phyloP scores from a whole-genome alignment of 2,113 vertebrate genomes.

The Vireo altiloquus region DNA sequence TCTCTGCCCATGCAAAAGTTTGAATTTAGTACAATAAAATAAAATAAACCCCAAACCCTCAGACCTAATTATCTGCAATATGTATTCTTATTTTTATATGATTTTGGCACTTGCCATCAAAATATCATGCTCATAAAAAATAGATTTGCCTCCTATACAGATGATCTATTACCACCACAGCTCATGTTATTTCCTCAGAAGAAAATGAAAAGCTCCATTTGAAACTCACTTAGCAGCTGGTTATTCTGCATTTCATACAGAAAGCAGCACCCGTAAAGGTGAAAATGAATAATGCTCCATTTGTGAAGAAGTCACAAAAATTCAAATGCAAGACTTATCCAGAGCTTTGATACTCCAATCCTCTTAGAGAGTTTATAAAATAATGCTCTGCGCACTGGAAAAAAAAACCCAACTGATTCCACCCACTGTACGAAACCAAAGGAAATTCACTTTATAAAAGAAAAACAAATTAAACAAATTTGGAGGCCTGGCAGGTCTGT shows the following conservation, averaged over 20 bases:
- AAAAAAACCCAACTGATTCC: neutral
- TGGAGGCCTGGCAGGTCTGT: neutral
- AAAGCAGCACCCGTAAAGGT: conserved; percentile 49
- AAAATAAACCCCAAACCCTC: neutral
- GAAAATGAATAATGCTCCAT: conserved; percentile 51
- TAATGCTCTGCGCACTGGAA: neutral
- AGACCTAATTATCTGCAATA: conserved; percentile 39
- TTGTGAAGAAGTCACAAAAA: conserved; percentile 64
- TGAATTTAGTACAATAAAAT: neutral
- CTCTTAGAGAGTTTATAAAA: conserved; percentile 46
- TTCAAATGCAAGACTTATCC: conserved; percentile 56
- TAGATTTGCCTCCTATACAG: conserved; percentile 43
- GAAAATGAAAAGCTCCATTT: conserved; percentile 65
- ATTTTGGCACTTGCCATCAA: conserved; percentile 29
- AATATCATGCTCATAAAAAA: conserved; percentile 21
- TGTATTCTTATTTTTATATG: conserved; percentile 29
- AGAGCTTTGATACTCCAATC: conserved; percentile 31
- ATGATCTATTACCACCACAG: conserved; percentile 50
- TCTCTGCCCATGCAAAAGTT: neutral
- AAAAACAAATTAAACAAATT: conserved; percentile 13
- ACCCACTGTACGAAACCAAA: neutral
- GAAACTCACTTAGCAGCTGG: conserved; percentile 61
- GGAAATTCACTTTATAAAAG: neutral
- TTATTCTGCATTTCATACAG: conserved; percentile 55
- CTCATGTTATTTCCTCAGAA: conserved; percentile 40